Conservation (phyloP, 1,140 invertebrate genomes). For the Platyura marginata region DNA sequence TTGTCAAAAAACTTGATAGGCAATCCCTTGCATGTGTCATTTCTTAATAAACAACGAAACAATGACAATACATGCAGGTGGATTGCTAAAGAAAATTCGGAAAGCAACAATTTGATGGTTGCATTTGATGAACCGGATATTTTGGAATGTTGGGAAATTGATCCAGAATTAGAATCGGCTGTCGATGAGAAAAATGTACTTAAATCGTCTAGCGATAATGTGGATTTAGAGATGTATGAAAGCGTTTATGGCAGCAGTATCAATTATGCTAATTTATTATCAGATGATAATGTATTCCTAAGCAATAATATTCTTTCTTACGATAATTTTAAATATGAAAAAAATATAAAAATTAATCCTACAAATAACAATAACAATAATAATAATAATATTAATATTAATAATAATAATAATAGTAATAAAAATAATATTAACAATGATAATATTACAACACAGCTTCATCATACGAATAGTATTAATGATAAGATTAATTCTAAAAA, state of each 20-base stretch:
- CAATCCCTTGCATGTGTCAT: slow-evolving; percentile 2
- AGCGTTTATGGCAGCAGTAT: slow-evolving; percentile 3
- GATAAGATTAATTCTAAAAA: neutral
- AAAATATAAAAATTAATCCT: neutral
- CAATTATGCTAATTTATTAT: slow-evolving; percentile 2
- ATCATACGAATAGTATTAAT: neutral
- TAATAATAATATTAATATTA: slow-evolving; percentile 1
- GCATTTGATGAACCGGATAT: neutral
- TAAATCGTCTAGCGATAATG: no score
- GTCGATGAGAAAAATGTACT: neutral
- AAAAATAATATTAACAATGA: no score
- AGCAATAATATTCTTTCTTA: slow-evolving; percentile 4
- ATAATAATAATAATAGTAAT: no score
- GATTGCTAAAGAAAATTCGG: slow-evolving; percentile 1
- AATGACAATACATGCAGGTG: slow-evolving; percentile 1
- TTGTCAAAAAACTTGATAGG: slow-evolving; percentile 2
- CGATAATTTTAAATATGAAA: neutral
- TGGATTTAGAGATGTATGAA: neutral
- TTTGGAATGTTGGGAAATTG: neutral
- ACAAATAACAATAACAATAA: neutral
- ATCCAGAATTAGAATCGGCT: neutral
- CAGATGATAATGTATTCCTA: slow-evolving; percentile 2
- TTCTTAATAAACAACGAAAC: neutral
- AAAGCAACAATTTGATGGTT: neutral
- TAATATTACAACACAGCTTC: neutral